Percentiles rank a stretch among this genome's conserved stretches.
phyloP scores from a whole-genome alignment of 2,113 vertebrate genomes.

The Sakesphorus luctuosus region DNA sequence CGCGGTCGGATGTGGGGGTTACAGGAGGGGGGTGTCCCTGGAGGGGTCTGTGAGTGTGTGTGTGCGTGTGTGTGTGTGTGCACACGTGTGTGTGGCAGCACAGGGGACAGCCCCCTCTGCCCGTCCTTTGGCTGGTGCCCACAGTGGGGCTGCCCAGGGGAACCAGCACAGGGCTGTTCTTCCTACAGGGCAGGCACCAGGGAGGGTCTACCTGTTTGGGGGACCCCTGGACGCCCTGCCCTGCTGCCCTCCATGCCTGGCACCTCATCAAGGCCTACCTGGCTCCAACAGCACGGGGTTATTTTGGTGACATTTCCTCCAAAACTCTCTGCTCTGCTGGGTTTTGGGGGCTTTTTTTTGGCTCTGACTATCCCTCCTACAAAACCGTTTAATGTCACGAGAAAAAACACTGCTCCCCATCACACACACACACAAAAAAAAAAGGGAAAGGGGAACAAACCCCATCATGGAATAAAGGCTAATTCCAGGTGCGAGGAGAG shows the following conservation, averaged over 20 bases:
- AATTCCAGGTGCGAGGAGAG: background rate
- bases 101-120: background rate
- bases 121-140: background rate
- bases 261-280: background rate
- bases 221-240: background rate
- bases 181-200: background rate
- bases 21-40: no score
- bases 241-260: background rate
- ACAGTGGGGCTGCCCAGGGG: accelerated
- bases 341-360: background rate
- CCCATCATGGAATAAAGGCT: background rate
- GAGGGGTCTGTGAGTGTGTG: accelerated
- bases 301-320: accelerated
- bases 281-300: background rate
- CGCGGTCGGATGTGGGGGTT: background rate
- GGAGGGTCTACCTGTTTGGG: background rate
- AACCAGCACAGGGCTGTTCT: background rate
- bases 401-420: accelerated
- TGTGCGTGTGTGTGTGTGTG: accelerated
- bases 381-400: accelerated
- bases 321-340: background rate
- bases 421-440: background rate
- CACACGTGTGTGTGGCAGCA: accelerated
- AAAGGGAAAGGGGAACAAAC: accelerated
- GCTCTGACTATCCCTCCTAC: background rate